Evolutionary conservation across 2,113 vertebrate species (phyloP).

Genomic region (Zapus hudsonius): DNA sequence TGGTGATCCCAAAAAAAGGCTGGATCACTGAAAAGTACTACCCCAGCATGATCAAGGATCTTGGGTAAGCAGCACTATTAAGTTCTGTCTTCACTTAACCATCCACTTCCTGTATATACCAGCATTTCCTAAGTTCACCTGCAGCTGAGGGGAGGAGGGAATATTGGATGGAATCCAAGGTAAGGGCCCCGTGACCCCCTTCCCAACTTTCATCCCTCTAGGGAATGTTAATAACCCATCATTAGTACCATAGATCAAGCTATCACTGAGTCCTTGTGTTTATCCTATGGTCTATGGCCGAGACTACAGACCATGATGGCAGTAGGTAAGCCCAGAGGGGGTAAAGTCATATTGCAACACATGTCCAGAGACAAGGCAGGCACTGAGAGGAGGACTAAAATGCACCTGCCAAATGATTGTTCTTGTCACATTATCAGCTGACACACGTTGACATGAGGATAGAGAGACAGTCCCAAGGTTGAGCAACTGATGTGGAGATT

Average conservation of each 20-base stretch:
- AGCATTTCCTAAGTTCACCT: too few species aligned
- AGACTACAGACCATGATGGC: not conserved
- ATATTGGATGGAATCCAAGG: not conserved
- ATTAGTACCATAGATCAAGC: not conserved
- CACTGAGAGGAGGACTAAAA: not conserved
- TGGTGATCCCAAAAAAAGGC: not conserved
- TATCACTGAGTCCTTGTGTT: too few species aligned
- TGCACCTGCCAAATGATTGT: not conserved
- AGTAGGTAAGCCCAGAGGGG: not conserved
- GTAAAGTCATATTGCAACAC: not conserved
- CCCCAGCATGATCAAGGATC: not conserved
- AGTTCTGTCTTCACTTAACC: too few species aligned
- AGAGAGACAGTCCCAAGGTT: not conserved
- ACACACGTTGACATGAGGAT: not conserved
- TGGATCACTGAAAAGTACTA: not conserved
- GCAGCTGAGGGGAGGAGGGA: not conserved
- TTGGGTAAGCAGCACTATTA: not conserved
- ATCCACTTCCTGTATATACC: not conserved
- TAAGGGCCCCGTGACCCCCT: too few species aligned
- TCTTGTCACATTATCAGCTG: not conserved
- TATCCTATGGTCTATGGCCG: not conserved
- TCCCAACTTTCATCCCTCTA: not conserved
- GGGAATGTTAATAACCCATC: not conserved
- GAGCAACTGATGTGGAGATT: not conserved
- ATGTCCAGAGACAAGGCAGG: not conserved